Evolutionary conservation across 92 coral and sea anemone genomes (phyloP), one percentile per base, ranked within the genome.

Genomic region (Paragorgia papillata): DNA sequence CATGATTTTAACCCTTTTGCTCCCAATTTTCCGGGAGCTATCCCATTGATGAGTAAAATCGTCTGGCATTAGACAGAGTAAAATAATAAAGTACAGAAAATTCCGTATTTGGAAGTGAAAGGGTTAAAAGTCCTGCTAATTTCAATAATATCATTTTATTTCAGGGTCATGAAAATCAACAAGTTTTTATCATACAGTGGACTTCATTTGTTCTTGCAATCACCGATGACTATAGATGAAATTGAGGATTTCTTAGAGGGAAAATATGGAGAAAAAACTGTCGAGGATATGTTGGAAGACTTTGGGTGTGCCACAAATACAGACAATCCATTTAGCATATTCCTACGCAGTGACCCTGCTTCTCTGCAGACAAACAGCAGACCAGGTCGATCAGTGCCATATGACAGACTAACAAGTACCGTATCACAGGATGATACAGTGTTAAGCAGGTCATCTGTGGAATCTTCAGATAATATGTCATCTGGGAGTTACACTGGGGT

Each of bases 151-250:
- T 13, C 20, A 37, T 26, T 71, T 41, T 9, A 32, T 39, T 43
- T 54, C 86, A 93, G 97, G 75, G 84, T 93, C 20, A 62, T 86
- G 29, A 82, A 80, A 54, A 64, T 84, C 53, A 86, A 77, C 56
- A 70, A 80, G 39, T 93, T 69, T 82, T 84, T 93, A 14, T 93
- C 97, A 18, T 93, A 76, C 80, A 82, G 89, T 77, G 97, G 97
- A 57, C 91, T 93, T 26, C 97, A 93, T 67, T 81, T 93, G 59
- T 93, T 93, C 81, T 86, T 93, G 73, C 97, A 93, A 88, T 91
- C 91, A 19, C 89, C 89, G 57, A 90, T 93, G 26, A 82, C 97
- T 41, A 35, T 82, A 3, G 74, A 74, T 20, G 91, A 93, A 84
- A 93, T 93, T 29, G 87, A 93, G 33, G 81, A 74, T 24, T 93